Evolutionary conservation across 2,113 vertebrate species (phyloP).

Genomic region (Chlorodrepanis virens): DNA sequence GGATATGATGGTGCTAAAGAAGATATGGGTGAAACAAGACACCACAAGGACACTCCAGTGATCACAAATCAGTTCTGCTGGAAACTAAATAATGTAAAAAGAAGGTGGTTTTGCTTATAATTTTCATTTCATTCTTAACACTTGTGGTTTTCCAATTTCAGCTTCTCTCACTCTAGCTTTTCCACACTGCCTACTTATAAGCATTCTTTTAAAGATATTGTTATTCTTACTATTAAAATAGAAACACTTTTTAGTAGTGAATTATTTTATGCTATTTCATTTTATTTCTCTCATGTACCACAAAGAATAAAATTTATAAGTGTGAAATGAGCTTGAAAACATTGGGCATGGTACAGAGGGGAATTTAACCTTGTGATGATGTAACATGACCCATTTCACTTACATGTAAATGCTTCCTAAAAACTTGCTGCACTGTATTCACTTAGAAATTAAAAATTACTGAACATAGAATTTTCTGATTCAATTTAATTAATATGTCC

Average conservation of each 20-base stretch:
- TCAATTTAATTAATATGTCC: background rate
- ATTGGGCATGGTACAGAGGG: background rate
- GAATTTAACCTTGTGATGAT: background rate
- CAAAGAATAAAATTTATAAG: background rate
- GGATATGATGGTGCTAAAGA: background rate
- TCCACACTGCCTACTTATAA: background rate
- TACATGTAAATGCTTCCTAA: background rate
- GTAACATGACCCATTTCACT: background rate
- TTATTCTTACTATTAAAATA: conserved; percentile 5
- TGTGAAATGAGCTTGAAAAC: conserved; percentile 16
- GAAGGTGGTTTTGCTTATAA: rapidly evolving
- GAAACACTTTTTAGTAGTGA: background rate
- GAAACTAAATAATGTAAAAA: background rate
- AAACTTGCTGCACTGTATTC: background rate
- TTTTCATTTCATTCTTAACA: background rate
- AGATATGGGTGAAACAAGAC: background rate
- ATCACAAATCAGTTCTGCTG: background rate
- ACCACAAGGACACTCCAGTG: background rate
- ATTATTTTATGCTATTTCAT: background rate
- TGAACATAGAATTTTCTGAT: background rate
- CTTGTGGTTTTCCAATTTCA: background rate
- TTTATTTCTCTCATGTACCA: background rate
- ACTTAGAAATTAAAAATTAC: background rate
- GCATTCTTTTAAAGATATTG: background rate
- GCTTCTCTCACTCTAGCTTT: background rate